Base-by-base conservation (phyloP, 2,797 vertebrate genomes). In the Pagetopsis macropterus region DNA sequence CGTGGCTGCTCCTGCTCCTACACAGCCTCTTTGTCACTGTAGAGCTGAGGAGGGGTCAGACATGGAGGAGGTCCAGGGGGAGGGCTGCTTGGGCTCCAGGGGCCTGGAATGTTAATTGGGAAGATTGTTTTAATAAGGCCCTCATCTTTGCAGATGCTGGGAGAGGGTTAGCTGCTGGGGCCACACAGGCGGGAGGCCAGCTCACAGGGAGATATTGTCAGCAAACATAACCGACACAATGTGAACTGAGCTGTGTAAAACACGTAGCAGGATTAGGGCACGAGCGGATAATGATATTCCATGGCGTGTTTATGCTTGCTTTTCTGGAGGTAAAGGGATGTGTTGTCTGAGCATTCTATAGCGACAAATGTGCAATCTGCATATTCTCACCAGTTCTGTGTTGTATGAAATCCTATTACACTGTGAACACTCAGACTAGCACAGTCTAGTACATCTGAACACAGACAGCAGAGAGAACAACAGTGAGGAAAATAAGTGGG, bases 61-160 rank as follows among this genome's bases (percentile, higher is more conserved):
- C 80, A 46, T 85, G 58, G 80, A 65, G 65, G 73, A 56, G 76
- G 68, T 79, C 58, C 40, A n/a, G 51, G 51, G 74, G 72, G 79
- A 55, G 61, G 65, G 60, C 64, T 21, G 58, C 37, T 21, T 70
- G 84, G 83, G 86, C 78, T 93, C 88, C 81, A 70, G 86, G 88
- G 88, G 85, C 85, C 86, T 87, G 85, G 93, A 94, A 94, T 94
- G 91, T 93, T 93, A 94, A 94, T 94, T 94, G 88, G 90, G 72
- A 88, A 93, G 92, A 94, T 93, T 94, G 92, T 94, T 94, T 93
- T 93, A 94, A 94, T 93, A 94, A 93, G 92, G 75, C 87, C 90
- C 91, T 85, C 90, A 87, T 91, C 81, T 85, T 79, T 91, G 87
- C 89, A 88, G 89, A 92, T 87, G 87, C 87, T 84, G 90, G 81